These are phyloP conservation scores for Heliornis fulica DNA, from an alignment of 2,113 vertebrate genomes.

Conservation along the genomic window DNA sequence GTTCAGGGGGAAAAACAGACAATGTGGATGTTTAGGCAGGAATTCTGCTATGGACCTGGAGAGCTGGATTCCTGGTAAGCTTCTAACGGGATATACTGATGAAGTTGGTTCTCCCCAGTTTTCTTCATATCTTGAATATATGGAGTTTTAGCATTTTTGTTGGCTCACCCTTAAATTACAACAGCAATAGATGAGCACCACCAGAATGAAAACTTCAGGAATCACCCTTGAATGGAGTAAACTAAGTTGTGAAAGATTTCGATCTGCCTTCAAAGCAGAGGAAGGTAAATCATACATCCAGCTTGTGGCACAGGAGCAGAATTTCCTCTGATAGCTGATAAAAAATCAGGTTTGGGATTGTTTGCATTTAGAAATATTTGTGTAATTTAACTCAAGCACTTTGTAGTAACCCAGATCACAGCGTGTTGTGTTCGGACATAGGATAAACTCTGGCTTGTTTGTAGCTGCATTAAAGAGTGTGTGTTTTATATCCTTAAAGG, in stretches of 20 bases:
- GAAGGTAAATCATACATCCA: neutral
- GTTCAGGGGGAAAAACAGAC: neutral
- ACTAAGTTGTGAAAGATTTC: neutral
- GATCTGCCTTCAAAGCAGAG: neutral
- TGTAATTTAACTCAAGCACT: neutral
- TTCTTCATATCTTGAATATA: neutral
- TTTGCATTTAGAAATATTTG: neutral
- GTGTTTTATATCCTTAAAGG: neutral
- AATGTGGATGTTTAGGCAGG: rapidly evolving
- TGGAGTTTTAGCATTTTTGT: neutral
- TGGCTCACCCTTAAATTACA: neutral
- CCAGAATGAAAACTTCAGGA: neutral
- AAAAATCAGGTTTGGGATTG: neutral
- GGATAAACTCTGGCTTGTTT: neutral
- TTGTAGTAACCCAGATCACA: neutral
- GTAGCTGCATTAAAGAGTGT: neutral
- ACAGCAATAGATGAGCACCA: neutral
- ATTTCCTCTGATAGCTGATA: neutral
- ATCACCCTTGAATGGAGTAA: neutral
- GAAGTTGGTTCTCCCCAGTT: neutral
- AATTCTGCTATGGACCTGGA: neutral
- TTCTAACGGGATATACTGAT: neutral
- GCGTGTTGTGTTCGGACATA: rapidly evolving
- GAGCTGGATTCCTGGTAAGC: neutral
- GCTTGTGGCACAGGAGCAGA: neutral